Percentiles rank a stretch among this genome's conserved stretches.
Evolutionary conservation across 2,888 invertebrate genomes (phyloP).

Genomic region (Andrena flavipes): DNA sequence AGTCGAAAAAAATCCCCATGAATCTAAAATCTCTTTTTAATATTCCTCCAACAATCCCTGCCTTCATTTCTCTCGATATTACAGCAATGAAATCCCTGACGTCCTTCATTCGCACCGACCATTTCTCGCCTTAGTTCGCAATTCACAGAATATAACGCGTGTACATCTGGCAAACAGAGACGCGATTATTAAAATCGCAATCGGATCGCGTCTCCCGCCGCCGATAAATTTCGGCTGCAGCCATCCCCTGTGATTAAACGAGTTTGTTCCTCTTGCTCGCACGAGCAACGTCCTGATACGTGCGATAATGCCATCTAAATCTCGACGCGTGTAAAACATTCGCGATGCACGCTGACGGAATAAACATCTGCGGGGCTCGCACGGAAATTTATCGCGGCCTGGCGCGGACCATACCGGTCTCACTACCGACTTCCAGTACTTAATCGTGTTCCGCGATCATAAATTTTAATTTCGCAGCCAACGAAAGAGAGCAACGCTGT

Average conservation of each 20-base stretch:
- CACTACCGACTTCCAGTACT: background rate
- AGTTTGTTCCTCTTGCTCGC: background rate
- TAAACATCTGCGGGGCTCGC: slow-evolving; percentile 26
- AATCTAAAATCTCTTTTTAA: background rate
- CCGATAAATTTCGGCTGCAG: slow-evolving; percentile 23
- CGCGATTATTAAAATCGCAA: slow-evolving; percentile 7
- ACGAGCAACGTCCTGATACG: background rate
- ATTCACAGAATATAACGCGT: background rate
- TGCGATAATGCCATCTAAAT: slow-evolving; percentile 8
- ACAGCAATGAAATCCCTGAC: background rate
- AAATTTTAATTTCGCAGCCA: slow-evolving; percentile 43
- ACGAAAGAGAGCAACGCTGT: background rate
- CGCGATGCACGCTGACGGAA: slow-evolving; percentile 10
- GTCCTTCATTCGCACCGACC: background rate
- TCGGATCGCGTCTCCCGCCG: background rate
- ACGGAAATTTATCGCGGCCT: slow-evolving; percentile 18
- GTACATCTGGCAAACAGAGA: background rate
- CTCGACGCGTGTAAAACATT: slow-evolving; percentile 6
- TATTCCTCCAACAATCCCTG: background rate
- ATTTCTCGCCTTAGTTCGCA: background rate
- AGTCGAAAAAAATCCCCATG: no score
- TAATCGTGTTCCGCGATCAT: slow-evolving; percentile 26
- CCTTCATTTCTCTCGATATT: background rate
- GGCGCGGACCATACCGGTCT: slow-evolving; percentile 11
- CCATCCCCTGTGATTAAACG: slow-evolving; percentile 14